These are phyloP conservation scores for Harlomillsia oculata DNA, from an alignment of 1,140 invertebrate species.

Conservation along the genomic window DNA sequence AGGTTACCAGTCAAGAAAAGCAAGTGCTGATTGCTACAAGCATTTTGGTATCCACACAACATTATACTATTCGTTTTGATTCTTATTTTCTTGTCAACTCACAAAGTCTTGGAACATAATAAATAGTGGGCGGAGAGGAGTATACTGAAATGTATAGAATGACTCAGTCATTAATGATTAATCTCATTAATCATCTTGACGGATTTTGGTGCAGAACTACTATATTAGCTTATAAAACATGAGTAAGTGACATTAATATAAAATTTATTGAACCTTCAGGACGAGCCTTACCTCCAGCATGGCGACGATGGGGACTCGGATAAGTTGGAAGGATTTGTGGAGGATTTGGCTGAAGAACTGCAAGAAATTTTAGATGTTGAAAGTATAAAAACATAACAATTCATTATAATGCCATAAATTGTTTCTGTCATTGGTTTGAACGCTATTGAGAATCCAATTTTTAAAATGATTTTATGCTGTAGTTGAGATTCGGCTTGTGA, in stretches of 20 bases:
- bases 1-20: slow-evolving; percentile 1
- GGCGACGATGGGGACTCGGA: slow-evolving; percentile 57
- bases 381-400: slow-evolving; percentile 52
- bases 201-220: too few relatives aligned
- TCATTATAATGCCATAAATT: not conserved
- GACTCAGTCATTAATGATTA: too few relatives aligned
- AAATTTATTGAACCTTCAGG: too few relatives aligned
- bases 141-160: too few relatives aligned
- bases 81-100: slow-evolving; percentile 34
- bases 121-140: too few relatives aligned
- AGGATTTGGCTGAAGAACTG: slow-evolving; percentile 77
- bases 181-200: too few relatives aligned
- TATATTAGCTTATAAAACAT: too few relatives aligned
- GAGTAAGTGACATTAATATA: too few relatives aligned
- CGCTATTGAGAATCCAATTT: not conserved
- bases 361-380: slow-evolving; percentile 69
- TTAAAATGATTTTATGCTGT: slow-evolving; percentile 36
- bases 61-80: not conserved
- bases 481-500: slow-evolving; percentile 71
- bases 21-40: slow-evolving; percentile 15
- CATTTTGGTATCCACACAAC: slow-evolving; percentile 12
- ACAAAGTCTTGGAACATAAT: too few relatives aligned
- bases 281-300: slow-evolving; percentile 73
- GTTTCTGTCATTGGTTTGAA: not conserved
- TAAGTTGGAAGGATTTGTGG: slow-evolving; percentile 76